Evolutionary conservation across 1,140 invertebrate species (phyloP).

Genomic region (Matsumurasca onukii): DNA sequence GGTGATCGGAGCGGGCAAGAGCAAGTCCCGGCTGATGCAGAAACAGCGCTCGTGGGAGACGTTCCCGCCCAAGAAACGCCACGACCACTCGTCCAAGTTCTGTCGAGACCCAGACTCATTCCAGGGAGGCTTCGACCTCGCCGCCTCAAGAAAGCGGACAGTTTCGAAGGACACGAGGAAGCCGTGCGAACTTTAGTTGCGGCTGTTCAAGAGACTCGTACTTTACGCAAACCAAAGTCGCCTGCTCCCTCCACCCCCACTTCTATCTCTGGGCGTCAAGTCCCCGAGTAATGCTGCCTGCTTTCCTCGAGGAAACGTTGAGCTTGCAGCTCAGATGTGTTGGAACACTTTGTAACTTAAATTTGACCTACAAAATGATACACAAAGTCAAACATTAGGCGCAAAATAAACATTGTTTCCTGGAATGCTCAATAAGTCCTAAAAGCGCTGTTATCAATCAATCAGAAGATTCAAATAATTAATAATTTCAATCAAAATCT

Average conservation of each 20-base stretch:
- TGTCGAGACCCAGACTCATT: slow-evolving; percentile 46
- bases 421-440: not conserved
- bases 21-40: slow-evolving; percentile 53
- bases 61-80: slow-evolving; percentile 58
- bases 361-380: not conserved
- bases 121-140: slow-evolving; percentile 43
- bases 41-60: slow-evolving; percentile 67
- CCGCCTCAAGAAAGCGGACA: slow-evolving; percentile 55
- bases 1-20: slow-evolving; percentile 50
- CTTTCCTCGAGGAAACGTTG: not conserved
- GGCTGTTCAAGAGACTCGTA: slow-evolving; percentile 66
- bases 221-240: slow-evolving; percentile 38
- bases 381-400: not conserved
- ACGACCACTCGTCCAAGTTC: slow-evolving; percentile 39
- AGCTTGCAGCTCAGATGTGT: not conserved
- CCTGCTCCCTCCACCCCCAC: slow-evolving; percentile 30
- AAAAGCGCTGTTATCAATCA: not conserved
- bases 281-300: not conserved
- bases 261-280: slow-evolving; percentile 7
- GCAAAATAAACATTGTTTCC: not conserved
- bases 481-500: no score
- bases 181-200: slow-evolving; percentile 68
- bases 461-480: not conserved
- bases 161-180: slow-evolving; percentile 71
- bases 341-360: not conserved